A percentile compares a stretch with the other conserved stretches of the same genome.
Evolutionary conservation across 37 sponge, comb jelly and placozoan genomes (phyloP).

Genomic region (Oopsacas minuta): DNA sequence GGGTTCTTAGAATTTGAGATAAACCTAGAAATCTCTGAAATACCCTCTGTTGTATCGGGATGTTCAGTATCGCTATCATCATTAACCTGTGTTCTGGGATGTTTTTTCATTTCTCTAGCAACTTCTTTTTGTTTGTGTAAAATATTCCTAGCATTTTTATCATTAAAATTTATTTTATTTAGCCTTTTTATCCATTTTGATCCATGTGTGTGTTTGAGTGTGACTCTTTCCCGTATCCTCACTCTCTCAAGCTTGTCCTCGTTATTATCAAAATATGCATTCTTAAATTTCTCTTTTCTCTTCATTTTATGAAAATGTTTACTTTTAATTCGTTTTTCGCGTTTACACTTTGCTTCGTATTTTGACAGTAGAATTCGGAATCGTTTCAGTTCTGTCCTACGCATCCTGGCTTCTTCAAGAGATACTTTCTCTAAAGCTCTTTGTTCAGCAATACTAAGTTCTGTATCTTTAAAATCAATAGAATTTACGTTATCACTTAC

Average conservation of each 20-base stretch:
- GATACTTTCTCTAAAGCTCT: background rate
- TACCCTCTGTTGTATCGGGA: background rate
- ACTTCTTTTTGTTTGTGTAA: background rate
- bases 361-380: background rate
- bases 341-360: slow-evolving; percentile 19
- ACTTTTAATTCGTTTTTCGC: slow-evolving; percentile 13
- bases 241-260: background rate
- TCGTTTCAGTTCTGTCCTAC: background rate
- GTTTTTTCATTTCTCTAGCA: background rate
- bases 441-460: background rate
- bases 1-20: background rate
- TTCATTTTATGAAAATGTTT: slow-evolving; percentile 10
- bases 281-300: slow-evolving; percentile 4
- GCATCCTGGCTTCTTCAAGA: background rate
- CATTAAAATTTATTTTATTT: slow-evolving; percentile 1
- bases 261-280: background rate
- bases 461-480: background rate
- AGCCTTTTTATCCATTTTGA: background rate
- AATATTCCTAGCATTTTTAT: background rate
- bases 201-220: background rate
- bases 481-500: background rate
- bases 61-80: background rate
- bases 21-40: background rate
- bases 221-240: background rate
- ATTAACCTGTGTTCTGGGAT: background rate